A percentile compares a stretch with the other conserved stretches of the same genome.
phyloP scores from a whole-genome alignment of 2,888 invertebrate genomes.

The Tenthredo distinguenda region DNA sequence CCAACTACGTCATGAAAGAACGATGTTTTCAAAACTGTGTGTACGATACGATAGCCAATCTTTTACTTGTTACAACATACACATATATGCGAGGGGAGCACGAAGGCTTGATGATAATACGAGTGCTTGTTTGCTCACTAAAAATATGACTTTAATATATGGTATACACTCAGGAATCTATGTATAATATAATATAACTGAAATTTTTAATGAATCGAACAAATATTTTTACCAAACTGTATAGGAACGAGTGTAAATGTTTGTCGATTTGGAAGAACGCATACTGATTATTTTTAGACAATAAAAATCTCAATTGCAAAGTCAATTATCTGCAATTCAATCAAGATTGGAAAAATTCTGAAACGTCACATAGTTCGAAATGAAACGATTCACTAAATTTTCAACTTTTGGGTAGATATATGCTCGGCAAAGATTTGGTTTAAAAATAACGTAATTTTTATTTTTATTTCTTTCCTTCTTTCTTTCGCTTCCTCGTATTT shows the following conservation, averaged over 20 bases:
- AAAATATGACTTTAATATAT: neutral
- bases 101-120: conserved; percentile 9
- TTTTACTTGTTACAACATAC: neutral
- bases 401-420: neutral
- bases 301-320: conserved; percentile 55
- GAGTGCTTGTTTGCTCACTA: conserved; percentile 7
- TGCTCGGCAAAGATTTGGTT: neutral
- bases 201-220: neutral
- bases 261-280: neutral
- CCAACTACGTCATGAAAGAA: conserved; percentile 6
- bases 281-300: conserved; percentile 28
- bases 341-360: conserved; percentile 21
- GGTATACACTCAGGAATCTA: neutral
- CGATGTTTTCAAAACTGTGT: conserved; percentile 54
- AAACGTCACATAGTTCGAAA: neutral
- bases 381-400: neutral
- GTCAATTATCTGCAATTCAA: conserved; percentile 45
- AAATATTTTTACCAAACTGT: neutral
- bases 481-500: neutral
- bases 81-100: neutral
- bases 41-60: conserved; percentile 8
- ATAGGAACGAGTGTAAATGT: neutral
- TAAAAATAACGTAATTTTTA: neutral
- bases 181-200: neutral
- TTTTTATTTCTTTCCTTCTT: neutral